These are phyloP conservation scores for Chaetogeoica ovagalla DNA, from an alignment of 2,888 invertebrate species.

Conservation along the genomic window DNA sequence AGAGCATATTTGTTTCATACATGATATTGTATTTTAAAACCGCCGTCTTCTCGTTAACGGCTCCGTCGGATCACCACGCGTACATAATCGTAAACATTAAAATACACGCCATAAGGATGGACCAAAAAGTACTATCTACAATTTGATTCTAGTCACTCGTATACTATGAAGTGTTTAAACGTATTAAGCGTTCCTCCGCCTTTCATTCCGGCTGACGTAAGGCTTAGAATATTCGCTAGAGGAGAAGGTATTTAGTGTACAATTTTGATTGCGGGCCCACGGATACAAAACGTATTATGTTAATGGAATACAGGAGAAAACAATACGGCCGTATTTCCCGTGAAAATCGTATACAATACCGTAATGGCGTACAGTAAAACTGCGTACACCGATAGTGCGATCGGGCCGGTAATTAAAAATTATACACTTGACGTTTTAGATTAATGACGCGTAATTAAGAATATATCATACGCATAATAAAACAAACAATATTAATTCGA, in stretches of 20 bases:
- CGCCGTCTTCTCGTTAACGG: no score
- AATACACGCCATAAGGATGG: no score
- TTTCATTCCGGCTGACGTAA: background rate
- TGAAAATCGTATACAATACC: conserved; percentile 36
- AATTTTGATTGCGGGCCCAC: conserved; percentile 16
- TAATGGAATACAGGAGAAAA: conserved; percentile 31
- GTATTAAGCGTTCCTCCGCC: conserved; percentile 8
- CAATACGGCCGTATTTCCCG: conserved; percentile 8
- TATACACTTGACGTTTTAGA: conserved; percentile 31
- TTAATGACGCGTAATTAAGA: conserved; percentile 22
- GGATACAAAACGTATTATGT: conserved; percentile 35
- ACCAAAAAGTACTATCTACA: no score
- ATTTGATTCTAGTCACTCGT: conserved; percentile 11
- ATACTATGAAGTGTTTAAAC: background rate
- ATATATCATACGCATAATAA: no score
- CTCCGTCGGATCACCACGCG: no score
- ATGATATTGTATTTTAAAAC: no score
- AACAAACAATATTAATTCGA: no score
- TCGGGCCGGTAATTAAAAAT: conserved; percentile 29
- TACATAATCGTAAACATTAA: no score
- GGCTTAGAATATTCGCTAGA: background rate
- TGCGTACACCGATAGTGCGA: conserved; percentile 7
- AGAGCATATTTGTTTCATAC: no score
- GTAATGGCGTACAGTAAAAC: background rate
- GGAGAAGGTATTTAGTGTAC: background rate